phyloP scores from a whole-genome alignment of 2,797 vertebrate genomes.

The Chromis chromis region DNA sequence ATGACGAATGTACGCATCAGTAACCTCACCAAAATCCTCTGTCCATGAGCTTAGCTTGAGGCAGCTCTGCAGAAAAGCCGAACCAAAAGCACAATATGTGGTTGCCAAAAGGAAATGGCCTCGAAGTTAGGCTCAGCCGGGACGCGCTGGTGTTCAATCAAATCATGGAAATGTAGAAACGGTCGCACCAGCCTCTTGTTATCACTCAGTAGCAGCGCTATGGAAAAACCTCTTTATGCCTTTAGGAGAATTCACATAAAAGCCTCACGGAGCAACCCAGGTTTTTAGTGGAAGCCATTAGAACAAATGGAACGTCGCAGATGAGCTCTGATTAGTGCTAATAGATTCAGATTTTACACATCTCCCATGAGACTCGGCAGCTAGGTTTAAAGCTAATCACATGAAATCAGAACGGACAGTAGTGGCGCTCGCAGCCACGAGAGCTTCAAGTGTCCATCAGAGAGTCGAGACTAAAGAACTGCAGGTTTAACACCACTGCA shows the following conservation, averaged over 20 bases:
- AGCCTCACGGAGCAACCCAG: slow-evolving; percentile 21
- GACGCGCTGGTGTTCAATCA: slow-evolving; percentile 32
- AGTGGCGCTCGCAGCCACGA: neutral
- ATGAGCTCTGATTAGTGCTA: neutral
- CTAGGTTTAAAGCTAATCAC: neutral
- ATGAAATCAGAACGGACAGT: too few relatives aligned
- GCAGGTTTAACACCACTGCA: neutral
- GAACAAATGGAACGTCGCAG: slow-evolving; percentile 12
- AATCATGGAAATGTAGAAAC: slow-evolving; percentile 13
- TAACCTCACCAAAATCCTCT: slow-evolving; percentile 66
- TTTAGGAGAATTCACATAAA: slow-evolving; percentile 14
- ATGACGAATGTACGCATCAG: slow-evolving; percentile 69
- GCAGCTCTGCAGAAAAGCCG: slow-evolving; percentile 59
- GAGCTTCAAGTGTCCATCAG: neutral
- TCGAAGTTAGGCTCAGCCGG: slow-evolving; percentile 18
- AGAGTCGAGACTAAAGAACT: neutral
- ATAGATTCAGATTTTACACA: slow-evolving; percentile 3
- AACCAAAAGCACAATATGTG: slow-evolving; percentile 55
- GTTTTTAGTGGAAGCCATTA: slow-evolving; percentile 32
- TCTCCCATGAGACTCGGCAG: slow-evolving; percentile 7
- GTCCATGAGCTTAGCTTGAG: slow-evolving; percentile 63
- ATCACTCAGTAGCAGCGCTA: slow-evolving; percentile 14
- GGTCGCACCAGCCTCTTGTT: slow-evolving; percentile 3
- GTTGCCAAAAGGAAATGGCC: slow-evolving; percentile 55
- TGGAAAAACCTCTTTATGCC: slow-evolving; percentile 3